Evolutionary conservation across 2,888 invertebrate species (phyloP).

Genomic region (Malachius bipustulatus): DNA sequence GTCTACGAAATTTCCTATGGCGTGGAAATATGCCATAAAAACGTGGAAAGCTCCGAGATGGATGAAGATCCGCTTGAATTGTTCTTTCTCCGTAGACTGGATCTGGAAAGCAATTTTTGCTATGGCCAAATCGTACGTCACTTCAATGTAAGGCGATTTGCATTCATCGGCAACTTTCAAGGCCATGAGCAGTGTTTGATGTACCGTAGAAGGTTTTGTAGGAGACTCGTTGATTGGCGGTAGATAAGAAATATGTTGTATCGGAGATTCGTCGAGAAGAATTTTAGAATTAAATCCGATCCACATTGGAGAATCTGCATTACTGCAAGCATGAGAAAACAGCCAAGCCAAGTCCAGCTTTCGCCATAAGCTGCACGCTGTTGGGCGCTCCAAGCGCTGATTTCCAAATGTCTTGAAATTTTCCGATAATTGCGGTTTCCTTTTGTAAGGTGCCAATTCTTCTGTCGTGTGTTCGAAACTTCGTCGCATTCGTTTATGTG

Average conservation of each 20-base stretch:
- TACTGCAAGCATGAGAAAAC: conserved; percentile 18
- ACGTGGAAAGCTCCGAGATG: conserved; percentile 27
- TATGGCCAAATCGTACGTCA: conserved; percentile 28
- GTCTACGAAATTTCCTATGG: conserved; percentile 5
- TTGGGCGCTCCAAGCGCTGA: too few species aligned
- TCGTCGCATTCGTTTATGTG: too few species aligned
- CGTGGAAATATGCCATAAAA: conserved; percentile 23
- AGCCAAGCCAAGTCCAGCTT: too few species aligned
- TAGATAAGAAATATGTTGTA: conserved; percentile 23
- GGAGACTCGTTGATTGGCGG: conserved; percentile 26
- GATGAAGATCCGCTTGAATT: conserved; percentile 27
- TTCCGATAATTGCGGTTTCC: too few species aligned
- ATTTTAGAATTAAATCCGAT: conserved; percentile 25
- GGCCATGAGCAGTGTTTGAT: conserved; percentile 21
- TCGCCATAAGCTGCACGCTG: too few species aligned
- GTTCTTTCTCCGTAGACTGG: conserved; percentile 20
- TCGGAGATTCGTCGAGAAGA: conserved; percentile 15
- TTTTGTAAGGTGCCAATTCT: too few species aligned
- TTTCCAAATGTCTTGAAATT: too few species aligned
- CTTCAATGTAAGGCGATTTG: conserved; percentile 17
- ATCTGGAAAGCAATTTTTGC: conserved; percentile 23
- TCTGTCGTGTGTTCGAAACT: too few species aligned
- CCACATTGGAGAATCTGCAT: conserved; percentile 26
- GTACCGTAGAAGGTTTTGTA: conserved; percentile 21
- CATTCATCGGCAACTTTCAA: conserved; percentile 21